A percentile compares a stretch with the other conserved stretches of the same genome.
These are phyloP conservation scores for Odobenus rosmarus DNA, from an alignment of 2,113 vertebrate genomes.

Conservation along the genomic window DNA sequence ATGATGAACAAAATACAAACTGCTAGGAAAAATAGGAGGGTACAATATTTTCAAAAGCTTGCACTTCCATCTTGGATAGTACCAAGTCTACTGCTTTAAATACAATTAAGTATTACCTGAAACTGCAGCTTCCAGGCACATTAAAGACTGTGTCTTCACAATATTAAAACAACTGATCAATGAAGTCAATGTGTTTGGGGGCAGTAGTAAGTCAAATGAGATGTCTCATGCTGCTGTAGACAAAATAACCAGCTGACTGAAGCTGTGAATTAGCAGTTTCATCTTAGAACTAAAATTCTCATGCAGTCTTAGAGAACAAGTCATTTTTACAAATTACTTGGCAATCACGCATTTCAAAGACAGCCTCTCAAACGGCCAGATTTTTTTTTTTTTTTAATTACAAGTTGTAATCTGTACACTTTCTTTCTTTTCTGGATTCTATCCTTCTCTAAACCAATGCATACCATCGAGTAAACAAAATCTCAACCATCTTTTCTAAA, in stretches of 20 bases:
- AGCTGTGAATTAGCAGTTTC: constrained; percentile 30
- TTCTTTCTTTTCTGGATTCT: constrained; percentile 40
- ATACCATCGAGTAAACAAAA: background rate
- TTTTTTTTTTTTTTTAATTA: background rate
- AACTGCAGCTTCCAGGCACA: constrained; percentile 34
- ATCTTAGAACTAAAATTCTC: constrained; percentile 55
- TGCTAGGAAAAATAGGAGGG: background rate
- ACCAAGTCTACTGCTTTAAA: constrained; percentile 25
- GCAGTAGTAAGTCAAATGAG: constrained; percentile 36
- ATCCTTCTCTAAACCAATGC: background rate
- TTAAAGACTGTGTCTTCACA: constrained; percentile 12
- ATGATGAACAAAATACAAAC: background rate
- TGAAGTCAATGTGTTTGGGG: background rate
- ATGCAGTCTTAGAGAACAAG: constrained; percentile 51
- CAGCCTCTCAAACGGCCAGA: constrained; percentile 15
- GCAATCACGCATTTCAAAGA: constrained; percentile 64
- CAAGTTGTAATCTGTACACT: background rate
- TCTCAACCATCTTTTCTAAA: constrained; percentile 3
- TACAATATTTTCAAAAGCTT: constrained; percentile 7
- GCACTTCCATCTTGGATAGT: background rate
- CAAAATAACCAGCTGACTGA: constrained; percentile 45
- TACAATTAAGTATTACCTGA: constrained; percentile 32
- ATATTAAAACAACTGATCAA: constrained; percentile 51
- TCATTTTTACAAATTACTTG: constrained; percentile 60
- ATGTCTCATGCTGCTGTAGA: background rate